phyloP scores from a whole-genome alignment of 2,113 vertebrate genomes.

The Platichthys stellatus region DNA sequence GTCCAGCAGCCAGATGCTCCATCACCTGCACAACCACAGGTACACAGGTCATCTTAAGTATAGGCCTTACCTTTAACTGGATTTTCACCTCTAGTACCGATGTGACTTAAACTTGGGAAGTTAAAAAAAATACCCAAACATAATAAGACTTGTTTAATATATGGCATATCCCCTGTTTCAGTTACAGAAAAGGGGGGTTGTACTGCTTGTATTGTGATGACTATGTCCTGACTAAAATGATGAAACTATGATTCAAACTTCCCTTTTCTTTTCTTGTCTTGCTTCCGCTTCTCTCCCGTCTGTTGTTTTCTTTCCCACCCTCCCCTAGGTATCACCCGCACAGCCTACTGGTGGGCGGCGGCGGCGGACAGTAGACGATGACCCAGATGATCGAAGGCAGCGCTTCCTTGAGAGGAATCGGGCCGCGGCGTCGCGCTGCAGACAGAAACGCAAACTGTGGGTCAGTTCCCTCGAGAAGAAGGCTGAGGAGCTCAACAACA shows the following conservation, averaged over 20 bases:
- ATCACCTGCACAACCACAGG: constrained; percentile 97
- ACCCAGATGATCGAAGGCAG: constrained; percentile 94
- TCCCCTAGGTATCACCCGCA: constrained; percentile 91
- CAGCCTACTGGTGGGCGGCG: constrained; percentile 94
- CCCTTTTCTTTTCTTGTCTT: constrained; percentile 42
- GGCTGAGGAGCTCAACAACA: constrained; percentile 91
- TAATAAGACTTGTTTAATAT: no score
- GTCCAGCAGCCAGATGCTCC: constrained; percentile 94
- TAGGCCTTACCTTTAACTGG: background rate
- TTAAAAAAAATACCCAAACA: no score
- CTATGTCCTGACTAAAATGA: constrained; percentile 50
- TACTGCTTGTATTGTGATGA: constrained; percentile 13
- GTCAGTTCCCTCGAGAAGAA: constrained; percentile 95
- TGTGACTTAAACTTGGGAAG: no score
- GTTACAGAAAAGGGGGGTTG: constrained; percentile 18
- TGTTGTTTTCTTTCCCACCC: constrained; percentile 30
- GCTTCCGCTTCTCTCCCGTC: constrained; percentile 11
- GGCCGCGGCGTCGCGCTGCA: constrained; percentile 94
- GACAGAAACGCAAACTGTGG: constrained; percentile 97
- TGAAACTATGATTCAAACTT: constrained; percentile 72
- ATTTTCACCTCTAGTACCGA: no score
- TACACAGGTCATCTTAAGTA: constrained; percentile 11
- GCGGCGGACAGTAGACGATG: constrained; percentile 89
- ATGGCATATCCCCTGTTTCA: background rate
- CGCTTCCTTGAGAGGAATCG: constrained; percentile 96